Percentiles rank a stretch among this genome's conserved stretches.
phyloP scores from a whole-genome alignment of 2,888 invertebrate genomes.

The Lithophane ornitopus region DNA sequence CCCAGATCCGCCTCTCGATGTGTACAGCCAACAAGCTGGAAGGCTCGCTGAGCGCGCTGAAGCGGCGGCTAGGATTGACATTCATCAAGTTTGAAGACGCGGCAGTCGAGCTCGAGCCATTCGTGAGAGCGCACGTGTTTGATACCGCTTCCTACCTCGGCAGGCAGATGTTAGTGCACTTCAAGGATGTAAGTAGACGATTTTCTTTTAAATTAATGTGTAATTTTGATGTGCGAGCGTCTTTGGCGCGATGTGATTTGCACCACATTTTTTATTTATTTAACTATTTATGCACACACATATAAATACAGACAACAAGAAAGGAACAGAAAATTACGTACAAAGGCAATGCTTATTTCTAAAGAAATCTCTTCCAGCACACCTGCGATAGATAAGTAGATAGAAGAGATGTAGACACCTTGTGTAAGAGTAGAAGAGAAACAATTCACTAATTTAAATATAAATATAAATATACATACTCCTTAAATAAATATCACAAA shows the following conservation, averaged over 20 bases:
- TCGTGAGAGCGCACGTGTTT: slow-evolving; percentile 96
- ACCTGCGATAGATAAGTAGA: background rate
- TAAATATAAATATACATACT: no score
- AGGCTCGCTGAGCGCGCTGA: slow-evolving; percentile 93
- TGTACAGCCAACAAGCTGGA: slow-evolving; percentile 96
- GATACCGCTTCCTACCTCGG: slow-evolving; percentile 97
- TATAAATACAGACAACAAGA: background rate
- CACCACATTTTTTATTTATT: background rate
- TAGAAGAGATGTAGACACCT: background rate
- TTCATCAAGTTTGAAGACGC: slow-evolving; percentile 99
- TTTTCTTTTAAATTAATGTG: background rate
- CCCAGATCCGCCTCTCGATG: slow-evolving; percentile 96
- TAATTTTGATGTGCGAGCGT: background rate
- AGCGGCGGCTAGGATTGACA: slow-evolving; percentile 96
- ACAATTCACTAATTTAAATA: no score
- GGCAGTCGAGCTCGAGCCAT: slow-evolving; percentile 97
- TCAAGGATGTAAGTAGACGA: slow-evolving; percentile 92
- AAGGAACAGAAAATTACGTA: background rate
- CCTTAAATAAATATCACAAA: no score
- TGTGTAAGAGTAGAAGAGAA: no score
- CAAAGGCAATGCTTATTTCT: background rate
- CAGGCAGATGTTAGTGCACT: slow-evolving; percentile 96
- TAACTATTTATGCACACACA: background rate
- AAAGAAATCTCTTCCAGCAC: background rate
- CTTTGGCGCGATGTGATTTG: background rate